These are phyloP conservation scores for Plodia interpunctella DNA, from an alignment of 1,140 invertebrate species.

Conservation along the genomic window DNA sequence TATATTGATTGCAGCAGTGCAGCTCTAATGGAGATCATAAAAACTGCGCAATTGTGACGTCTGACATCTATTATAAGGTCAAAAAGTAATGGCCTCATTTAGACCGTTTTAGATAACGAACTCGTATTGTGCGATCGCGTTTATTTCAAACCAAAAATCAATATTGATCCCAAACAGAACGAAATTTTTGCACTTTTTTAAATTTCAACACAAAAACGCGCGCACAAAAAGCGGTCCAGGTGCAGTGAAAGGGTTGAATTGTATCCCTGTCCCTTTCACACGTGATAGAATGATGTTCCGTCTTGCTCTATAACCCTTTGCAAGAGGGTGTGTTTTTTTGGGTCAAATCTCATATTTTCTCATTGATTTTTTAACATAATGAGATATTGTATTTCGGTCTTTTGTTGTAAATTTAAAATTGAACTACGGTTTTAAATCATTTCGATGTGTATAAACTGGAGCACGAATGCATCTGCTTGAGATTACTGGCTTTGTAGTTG, in stretches of 20 bases:
- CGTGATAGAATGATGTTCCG: conserved; percentile 15
- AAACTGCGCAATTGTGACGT: conserved; percentile 13
- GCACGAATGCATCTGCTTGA: neutral
- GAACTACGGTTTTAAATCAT: conserved; percentile 23
- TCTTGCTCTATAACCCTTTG: conserved; percentile 64
- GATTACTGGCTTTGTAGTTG: neutral
- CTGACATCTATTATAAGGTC: conserved; percentile 21
- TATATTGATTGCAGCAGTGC: neutral
- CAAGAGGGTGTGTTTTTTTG: conserved; percentile 57
- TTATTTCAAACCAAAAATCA: conserved; percentile 60
- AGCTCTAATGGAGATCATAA: neutral
- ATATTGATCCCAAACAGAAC: conserved; percentile 65
- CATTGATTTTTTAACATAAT: conserved; percentile 61
- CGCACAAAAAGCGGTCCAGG: conserved; percentile 59
- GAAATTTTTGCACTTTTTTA: conserved; percentile 71
- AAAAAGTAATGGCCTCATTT: conserved; percentile 59
- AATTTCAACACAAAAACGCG: conserved; percentile 55
- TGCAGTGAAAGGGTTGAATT: conserved; percentile 63
- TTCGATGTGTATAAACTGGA: conserved; percentile 9
- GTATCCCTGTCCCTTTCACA: conserved; percentile 33
- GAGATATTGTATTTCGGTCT: conserved; percentile 63
- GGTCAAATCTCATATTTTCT: conserved; percentile 67
- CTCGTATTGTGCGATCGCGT: conserved; percentile 40
- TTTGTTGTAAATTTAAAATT: conserved; percentile 49
- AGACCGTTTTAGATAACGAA: conserved; percentile 57